Conservation (phyloP, 2,888 invertebrate genomes). For the Leucophora obtusa region DNA sequence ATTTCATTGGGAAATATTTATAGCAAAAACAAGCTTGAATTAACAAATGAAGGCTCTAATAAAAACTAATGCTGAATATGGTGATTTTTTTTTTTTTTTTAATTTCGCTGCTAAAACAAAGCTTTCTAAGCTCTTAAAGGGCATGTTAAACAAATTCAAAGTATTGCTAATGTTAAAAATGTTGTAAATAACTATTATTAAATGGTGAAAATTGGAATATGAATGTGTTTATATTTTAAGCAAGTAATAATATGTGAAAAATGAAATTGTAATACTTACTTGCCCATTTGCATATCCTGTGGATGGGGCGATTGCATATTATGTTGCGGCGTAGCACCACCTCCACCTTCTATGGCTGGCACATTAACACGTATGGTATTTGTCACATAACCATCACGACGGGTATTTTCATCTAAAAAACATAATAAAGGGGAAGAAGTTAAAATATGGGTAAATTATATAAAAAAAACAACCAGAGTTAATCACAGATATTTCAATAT, state of each 20-base stretch:
- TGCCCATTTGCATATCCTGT: conserved; percentile 82
- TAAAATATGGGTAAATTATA: no score
- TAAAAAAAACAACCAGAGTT: no score
- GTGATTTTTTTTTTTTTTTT: not conserved
- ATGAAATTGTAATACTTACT: conserved; percentile 79
- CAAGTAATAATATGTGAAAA: conserved; percentile 5
- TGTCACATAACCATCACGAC: conserved; percentile 88
- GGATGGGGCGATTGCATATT: conserved; percentile 88
- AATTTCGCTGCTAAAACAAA: not conserved
- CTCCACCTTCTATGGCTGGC: conserved; percentile 81
- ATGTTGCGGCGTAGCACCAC: conserved; percentile 83
- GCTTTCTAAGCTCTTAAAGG: not conserved
- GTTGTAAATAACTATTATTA: conserved; percentile 7
- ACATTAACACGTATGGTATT: conserved; percentile 91
- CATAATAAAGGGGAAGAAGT: no score
- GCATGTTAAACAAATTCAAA: conserved; percentile 68
- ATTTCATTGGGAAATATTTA: not conserved
- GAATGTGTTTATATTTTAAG: not conserved
- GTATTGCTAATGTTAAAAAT: conserved; percentile 68
- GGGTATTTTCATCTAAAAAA: conserved; percentile 74
- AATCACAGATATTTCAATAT: no score
- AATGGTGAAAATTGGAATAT: conserved; percentile 14
- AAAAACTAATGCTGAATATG: not conserved
- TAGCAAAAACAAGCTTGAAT: not conserved
- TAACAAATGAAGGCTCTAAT: conserved; percentile 1